These are phyloP conservation scores for Dynastes maya DNA, from an alignment of 2,888 invertebrate genomes.

Conservation along the genomic window DNA sequence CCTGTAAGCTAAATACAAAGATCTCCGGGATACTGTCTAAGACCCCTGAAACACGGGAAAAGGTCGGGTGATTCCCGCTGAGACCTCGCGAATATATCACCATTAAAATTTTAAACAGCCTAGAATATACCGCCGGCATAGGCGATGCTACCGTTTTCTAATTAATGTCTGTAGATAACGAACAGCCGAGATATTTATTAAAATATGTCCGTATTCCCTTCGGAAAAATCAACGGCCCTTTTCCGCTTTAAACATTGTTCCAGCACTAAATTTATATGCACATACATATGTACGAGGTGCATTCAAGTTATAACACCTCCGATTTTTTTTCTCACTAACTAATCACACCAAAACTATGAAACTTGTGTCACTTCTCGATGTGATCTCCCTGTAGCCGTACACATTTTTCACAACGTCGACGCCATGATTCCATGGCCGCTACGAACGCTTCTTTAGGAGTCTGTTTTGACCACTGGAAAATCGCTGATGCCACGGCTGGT, in stretches of 20 bases:
- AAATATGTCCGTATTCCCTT: background rate
- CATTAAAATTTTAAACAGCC: constrained; percentile 12
- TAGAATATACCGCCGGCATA: background rate
- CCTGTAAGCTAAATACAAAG: background rate
- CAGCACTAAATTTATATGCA: no score
- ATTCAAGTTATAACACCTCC: no score
- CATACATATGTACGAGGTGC: no score
- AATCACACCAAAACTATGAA: no score
- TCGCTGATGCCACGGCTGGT: no score
- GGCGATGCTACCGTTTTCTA: background rate
- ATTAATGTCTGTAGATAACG: background rate
- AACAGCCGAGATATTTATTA: background rate
- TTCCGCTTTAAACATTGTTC: background rate
- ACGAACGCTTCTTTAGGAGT: no score
- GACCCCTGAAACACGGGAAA: background rate
- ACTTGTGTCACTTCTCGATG: no score
- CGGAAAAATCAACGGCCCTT: background rate
- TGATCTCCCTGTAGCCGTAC: no score
- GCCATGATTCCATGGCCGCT: no score
- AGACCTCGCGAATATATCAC: constrained; percentile 9
- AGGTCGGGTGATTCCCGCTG: constrained; percentile 2
- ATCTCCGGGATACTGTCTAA: background rate
- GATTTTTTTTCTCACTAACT: no score
- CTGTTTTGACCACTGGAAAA: no score
- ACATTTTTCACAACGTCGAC: no score